Percentiles rank a stretch among this genome's conserved stretches.
phyloP scores from a whole-genome alignment of 2,113 vertebrate species.

The Larimichthys crocea region DNA sequence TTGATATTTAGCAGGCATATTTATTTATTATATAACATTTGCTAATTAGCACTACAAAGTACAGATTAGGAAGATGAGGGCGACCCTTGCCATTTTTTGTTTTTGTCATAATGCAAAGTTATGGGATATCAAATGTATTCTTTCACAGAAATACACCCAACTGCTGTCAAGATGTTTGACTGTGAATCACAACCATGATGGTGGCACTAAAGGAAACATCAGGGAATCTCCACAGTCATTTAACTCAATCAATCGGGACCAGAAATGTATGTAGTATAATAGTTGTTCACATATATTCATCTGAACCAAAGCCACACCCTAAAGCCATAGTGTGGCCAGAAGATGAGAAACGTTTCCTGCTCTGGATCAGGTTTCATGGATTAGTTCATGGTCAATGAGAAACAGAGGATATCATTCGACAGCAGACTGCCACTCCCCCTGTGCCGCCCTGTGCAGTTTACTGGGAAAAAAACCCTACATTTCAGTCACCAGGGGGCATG shows the following conservation, averaged over 20 bases:
- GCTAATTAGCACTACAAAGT: neutral
- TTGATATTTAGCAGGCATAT: neutral
- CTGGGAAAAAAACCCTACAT: neutral
- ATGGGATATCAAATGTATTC: too few relatives aligned
- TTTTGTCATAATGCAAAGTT: too few relatives aligned
- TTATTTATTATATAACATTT: too few relatives aligned
- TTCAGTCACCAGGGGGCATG: constrained; percentile 57
- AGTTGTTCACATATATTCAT: neutral
- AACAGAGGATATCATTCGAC: neutral
- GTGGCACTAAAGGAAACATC: neutral
- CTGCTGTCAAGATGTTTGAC: neutral
- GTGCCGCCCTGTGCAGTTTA: neutral
- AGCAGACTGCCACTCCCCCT: constrained; percentile 13
- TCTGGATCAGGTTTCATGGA: constrained; percentile 12
- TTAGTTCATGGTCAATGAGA: neutral
- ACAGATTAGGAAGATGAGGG: neutral
- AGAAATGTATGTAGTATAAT: neutral
- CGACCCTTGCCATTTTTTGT: too few relatives aligned
- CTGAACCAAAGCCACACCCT: neutral
- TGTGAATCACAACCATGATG: neutral
- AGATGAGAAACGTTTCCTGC: neutral
- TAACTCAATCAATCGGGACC: neutral
- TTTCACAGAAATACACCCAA: neutral
- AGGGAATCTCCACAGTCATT: neutral
- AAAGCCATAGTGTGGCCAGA: neutral